Evolutionary conservation across 2,797 vertebrate genomes (phyloP).

Genomic region (Argyrosomus regius): DNA sequence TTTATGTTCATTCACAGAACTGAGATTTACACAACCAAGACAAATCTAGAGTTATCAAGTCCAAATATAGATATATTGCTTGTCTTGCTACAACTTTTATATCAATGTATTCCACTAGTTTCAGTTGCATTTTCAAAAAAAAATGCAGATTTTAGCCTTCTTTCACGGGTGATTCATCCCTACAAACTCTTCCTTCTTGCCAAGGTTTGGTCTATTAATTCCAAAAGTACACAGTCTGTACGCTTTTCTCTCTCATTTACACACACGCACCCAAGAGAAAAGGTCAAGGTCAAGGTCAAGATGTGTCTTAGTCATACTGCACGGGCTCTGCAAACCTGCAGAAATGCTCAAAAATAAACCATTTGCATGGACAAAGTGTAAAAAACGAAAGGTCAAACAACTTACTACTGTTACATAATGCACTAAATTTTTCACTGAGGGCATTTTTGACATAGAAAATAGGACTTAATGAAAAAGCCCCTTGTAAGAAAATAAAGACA

Average conservation of each 20-base stretch:
- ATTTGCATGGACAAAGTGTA: constrained; percentile 30
- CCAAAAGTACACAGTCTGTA: background rate
- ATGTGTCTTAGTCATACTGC: constrained; percentile 29
- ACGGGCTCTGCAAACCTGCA: background rate
- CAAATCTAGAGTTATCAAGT: background rate
- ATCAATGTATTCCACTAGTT: background rate
- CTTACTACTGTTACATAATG: constrained; percentile 35
- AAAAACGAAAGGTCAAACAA: constrained; percentile 38
- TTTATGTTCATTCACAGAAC: background rate
- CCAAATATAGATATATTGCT: background rate
- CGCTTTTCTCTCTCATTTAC: background rate
- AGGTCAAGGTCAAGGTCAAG: constrained; percentile 52
- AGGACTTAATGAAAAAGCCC: constrained; percentile 33
- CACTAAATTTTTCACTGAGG: constrained; percentile 25
- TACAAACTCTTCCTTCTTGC: background rate
- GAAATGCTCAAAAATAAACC: constrained; percentile 23
- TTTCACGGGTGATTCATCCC: constrained; percentile 11
- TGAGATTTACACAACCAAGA: background rate
- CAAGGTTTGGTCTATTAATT: background rate
- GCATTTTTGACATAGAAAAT: constrained; percentile 17
- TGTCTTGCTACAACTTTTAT: background rate
- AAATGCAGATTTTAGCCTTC: constrained; percentile 6
- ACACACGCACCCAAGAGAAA: constrained; percentile 3
- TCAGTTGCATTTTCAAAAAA: background rate
- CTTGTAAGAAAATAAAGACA: constrained; percentile 11